Percentiles rank a stretch among this genome's conserved stretches.
phyloP scores from a whole-genome alignment of 2,888 invertebrate species.

The Itoplectis maculator region DNA sequence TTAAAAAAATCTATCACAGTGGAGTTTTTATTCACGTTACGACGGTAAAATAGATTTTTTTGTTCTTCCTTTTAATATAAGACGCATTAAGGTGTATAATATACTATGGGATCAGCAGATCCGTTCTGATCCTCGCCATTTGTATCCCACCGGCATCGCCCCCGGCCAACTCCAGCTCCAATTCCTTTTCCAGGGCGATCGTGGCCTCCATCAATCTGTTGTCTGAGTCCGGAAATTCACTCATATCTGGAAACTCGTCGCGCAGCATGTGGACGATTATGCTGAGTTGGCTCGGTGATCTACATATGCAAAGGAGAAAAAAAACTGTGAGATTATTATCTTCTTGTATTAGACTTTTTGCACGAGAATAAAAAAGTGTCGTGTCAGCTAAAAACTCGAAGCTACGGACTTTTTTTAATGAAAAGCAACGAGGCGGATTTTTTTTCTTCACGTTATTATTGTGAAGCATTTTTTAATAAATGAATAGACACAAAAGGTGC shows the following conservation, averaged over 20 bases:
- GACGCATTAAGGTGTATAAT: not conserved
- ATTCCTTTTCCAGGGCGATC: constrained; percentile 75
- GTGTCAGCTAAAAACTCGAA: not conserved
- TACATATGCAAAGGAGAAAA: constrained; percentile 59
- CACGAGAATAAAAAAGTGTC: constrained; percentile 4
- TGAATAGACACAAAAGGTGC: not conserved
- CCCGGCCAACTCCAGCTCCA: constrained; percentile 75
- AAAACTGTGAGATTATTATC: not conserved
- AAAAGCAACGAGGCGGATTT: not conserved
- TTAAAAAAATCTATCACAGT: constrained; percentile 71
- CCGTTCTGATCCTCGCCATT: constrained; percentile 77
- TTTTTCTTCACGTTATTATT: not conserved
- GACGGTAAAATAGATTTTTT: not conserved
- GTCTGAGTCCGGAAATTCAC: constrained; percentile 68
- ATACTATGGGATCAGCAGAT: constrained; percentile 78
- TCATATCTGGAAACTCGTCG: constrained; percentile 73
- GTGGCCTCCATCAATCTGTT: constrained; percentile 72
- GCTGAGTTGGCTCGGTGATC: constrained; percentile 76
- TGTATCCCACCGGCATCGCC: constrained; percentile 71
- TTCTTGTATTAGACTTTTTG: not conserved
- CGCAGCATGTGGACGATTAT: constrained; percentile 75
- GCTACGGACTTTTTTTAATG: too few relatives aligned
- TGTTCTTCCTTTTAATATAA: not conserved
- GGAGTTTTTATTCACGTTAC: constrained; percentile 25
- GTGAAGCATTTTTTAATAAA: not conserved